Evolutionary conservation across 2,888 invertebrate species (phyloP).

Genomic region (Andricus quercusramuli): DNA sequence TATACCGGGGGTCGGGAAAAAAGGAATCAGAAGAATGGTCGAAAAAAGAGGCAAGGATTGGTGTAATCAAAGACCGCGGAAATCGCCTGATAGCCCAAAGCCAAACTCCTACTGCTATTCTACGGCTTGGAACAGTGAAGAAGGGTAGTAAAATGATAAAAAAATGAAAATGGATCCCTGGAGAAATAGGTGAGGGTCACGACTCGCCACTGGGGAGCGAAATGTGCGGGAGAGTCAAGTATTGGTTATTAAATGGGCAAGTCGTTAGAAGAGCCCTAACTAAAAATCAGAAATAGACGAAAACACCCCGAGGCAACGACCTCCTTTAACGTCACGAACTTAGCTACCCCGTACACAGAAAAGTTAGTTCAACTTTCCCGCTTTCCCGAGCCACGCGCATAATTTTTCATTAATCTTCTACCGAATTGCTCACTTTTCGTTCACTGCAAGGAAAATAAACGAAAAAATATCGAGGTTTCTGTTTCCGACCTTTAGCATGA

Average conservation of each 20-base stretch:
- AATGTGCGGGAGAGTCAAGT: conserved; percentile 1
- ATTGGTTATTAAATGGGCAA: conserved; percentile 26
- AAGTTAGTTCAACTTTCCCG: background rate
- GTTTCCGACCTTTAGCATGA: too few relatives aligned
- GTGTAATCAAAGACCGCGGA: conserved; percentile 23
- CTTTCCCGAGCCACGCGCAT: background rate
- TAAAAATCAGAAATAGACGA: background rate
- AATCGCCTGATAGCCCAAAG: conserved; percentile 24
- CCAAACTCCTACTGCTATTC: background rate
- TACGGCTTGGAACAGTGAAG: background rate
- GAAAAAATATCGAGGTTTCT: background rate
- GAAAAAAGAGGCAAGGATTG: conserved; percentile 14
- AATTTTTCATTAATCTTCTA: conserved; percentile 1
- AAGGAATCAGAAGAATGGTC: background rate
- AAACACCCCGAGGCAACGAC: background rate
- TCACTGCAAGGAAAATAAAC: background rate
- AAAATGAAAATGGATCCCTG: conserved; percentile 27
- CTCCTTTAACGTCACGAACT: background rate
- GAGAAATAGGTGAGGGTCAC: conserved; percentile 18
- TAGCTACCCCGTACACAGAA: conserved; percentile 7
- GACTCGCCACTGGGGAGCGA: background rate
- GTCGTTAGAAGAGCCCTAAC: background rate
- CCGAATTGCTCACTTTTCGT: background rate
- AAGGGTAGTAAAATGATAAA: conserved; percentile 30
- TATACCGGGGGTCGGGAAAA: background rate